phyloP scores from a whole-genome alignment of 2,888 invertebrate genomes.

The Ganaspis brasiliensis region DNA sequence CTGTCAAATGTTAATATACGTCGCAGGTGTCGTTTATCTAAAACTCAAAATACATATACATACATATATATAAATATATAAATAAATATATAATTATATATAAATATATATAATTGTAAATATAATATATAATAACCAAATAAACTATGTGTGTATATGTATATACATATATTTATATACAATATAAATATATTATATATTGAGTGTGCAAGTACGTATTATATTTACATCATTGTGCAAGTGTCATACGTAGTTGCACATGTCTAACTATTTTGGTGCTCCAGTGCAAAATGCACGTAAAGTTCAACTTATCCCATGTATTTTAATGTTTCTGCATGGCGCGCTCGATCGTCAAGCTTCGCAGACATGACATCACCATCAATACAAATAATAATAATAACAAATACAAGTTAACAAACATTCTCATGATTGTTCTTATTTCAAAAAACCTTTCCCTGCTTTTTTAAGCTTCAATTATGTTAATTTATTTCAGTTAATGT shows the following conservation, averaged over 20 bases:
- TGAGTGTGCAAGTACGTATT: neutral
- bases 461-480: neutral
- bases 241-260: slow-evolving; percentile 45
- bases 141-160: slow-evolving; percentile 18
- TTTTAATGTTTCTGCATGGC: slow-evolving; percentile 60
- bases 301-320: slow-evolving; percentile 63
- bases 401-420: slow-evolving; percentile 63
- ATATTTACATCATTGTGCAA: slow-evolving; percentile 3
- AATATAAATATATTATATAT: slow-evolving; percentile 31
- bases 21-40: slow-evolving; percentile 24
- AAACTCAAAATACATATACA: too few species aligned
- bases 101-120: slow-evolving; percentile 26
- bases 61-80: too few species aligned
- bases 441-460: slow-evolving; percentile 37
- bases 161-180: slow-evolving; percentile 25
- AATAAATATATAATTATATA: slow-evolving; percentile 4
- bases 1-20: slow-evolving; percentile 31
- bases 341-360: slow-evolving; percentile 56
- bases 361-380: slow-evolving; percentile 60
- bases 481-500: too few species aligned
- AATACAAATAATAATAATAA: slow-evolving; percentile 60
- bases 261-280: slow-evolving; percentile 72
- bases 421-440: slow-evolving; percentile 48
- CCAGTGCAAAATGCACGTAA: slow-evolving; percentile 76
- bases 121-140: slow-evolving; percentile 30